Conservation (phyloP, 2,113 vertebrate species). For the Grallaria varia region DNA sequence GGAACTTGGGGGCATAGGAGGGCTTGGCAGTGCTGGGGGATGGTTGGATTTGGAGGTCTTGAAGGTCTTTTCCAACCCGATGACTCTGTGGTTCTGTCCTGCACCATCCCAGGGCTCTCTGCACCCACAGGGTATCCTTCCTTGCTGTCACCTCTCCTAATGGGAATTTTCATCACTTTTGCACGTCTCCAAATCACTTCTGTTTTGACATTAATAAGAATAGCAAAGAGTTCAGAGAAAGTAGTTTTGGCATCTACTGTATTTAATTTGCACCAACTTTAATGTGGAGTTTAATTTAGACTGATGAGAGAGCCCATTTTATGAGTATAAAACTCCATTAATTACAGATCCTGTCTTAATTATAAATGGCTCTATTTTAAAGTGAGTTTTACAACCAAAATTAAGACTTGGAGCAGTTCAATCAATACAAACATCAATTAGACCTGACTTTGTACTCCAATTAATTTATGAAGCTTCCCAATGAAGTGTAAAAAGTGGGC, state of each 20-base stretch:
- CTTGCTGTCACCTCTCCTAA: not conserved
- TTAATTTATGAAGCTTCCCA: constrained; percentile 56
- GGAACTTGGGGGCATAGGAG: not conserved
- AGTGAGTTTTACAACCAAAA: constrained; percentile 57
- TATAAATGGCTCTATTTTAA: constrained; percentile 67
- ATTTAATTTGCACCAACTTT: constrained; percentile 57
- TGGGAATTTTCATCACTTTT: not conserved
- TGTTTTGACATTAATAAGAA: constrained; percentile 13
- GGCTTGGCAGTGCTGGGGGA: not conserved
- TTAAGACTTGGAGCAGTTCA: constrained; percentile 63
- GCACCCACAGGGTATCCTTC: not conserved
- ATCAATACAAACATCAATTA: constrained; percentile 71
- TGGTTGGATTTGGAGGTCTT: not conserved
- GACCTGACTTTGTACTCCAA: constrained; percentile 50
- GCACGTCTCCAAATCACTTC: not conserved
- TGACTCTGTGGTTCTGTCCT: not conserved
- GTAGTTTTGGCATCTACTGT: constrained; percentile 21
- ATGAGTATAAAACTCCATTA: constrained; percentile 63
- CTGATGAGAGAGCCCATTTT: constrained; percentile 64
- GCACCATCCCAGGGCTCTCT: not conserved
- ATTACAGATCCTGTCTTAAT: constrained; percentile 68
- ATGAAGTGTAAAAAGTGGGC: not conserved
- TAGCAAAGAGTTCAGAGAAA: not conserved
- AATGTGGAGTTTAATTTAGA: constrained; percentile 66
- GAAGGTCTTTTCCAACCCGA: not conserved